phyloP scores from a whole-genome alignment of 1,140 invertebrate species.

The Chionoecetes opilio region DNA sequence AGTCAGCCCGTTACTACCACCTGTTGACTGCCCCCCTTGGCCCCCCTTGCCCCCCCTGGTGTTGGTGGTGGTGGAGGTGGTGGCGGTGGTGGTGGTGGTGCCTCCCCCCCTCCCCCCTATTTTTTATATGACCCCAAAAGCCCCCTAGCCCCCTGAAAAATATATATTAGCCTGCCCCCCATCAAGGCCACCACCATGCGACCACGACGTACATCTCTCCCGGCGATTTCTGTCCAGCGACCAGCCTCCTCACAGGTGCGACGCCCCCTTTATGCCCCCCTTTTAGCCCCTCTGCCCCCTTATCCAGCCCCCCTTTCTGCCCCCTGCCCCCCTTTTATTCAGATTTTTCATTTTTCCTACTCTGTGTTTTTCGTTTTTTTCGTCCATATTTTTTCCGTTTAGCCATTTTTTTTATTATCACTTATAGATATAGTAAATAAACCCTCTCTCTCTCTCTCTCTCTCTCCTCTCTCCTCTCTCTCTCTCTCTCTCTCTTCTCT shows the following conservation, averaged over 20 bases:
- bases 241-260: constrained; percentile 70
- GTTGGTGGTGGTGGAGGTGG: not conserved
- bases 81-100: constrained; percentile 23
- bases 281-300: not conserved
- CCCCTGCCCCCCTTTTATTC: not conserved
- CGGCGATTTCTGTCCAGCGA: constrained; percentile 72
- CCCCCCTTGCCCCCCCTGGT: not conserved
- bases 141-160: too few relatives aligned
- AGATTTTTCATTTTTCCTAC: too few relatives aligned
- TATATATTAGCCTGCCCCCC: not conserved
- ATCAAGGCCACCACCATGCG: not conserved
- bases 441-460: not conserved
- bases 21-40: not conserved
- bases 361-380: too few relatives aligned
- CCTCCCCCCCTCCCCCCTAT: not conserved
- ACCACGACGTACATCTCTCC: constrained; percentile 58
- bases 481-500: not conserved
- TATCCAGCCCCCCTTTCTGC: not conserved
- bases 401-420: too few relatives aligned
- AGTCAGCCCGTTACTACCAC: not conserved
- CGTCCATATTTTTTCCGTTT: too few relatives aligned
- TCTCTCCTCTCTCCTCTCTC: not conserved
- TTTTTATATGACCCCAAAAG: not conserved
- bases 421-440: too few relatives aligned
- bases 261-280: not conserved